phyloP scores from a whole-genome alignment of 2,113 vertebrate species.

The Saiga tatarica region DNA sequence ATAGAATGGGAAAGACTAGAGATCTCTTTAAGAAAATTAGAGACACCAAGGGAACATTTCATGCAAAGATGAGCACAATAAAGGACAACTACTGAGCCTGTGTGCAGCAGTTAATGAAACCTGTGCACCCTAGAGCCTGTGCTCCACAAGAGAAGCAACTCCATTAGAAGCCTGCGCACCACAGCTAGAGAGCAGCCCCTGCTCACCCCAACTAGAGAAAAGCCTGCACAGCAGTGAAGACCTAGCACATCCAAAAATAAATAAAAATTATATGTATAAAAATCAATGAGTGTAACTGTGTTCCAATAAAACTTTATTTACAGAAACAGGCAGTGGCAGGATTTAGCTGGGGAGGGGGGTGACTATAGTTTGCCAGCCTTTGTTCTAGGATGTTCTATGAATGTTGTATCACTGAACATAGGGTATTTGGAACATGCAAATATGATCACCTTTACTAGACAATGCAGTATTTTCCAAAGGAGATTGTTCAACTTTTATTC shows the following conservation, averaged over 20 bases:
- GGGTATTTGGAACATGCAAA: neutral
- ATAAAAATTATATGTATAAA: neutral
- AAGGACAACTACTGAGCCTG: neutral
- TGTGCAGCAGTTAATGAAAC: neutral
- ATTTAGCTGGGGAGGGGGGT: neutral
- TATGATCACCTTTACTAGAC: neutral
- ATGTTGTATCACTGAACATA: neutral
- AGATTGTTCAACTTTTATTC: neutral
- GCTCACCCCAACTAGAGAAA: neutral
- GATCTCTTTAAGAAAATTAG: neutral
- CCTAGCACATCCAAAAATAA: neutral
- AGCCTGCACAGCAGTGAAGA: neutral
- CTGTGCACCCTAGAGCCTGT: neutral
- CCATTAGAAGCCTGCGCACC: neutral
- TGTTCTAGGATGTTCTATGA: neutral
- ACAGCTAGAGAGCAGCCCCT: neutral
- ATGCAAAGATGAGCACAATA: neutral
- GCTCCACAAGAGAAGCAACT: neutral
- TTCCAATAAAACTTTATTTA: neutral
- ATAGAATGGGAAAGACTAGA: neutral
- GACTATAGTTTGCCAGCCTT: neutral
- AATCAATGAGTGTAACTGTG: neutral
- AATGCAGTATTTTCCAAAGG: neutral
- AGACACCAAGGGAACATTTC: neutral
- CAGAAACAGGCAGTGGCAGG: neutral